Conservation (phyloP, 2,113 vertebrate species). For the Ascaphus truei region DNA sequence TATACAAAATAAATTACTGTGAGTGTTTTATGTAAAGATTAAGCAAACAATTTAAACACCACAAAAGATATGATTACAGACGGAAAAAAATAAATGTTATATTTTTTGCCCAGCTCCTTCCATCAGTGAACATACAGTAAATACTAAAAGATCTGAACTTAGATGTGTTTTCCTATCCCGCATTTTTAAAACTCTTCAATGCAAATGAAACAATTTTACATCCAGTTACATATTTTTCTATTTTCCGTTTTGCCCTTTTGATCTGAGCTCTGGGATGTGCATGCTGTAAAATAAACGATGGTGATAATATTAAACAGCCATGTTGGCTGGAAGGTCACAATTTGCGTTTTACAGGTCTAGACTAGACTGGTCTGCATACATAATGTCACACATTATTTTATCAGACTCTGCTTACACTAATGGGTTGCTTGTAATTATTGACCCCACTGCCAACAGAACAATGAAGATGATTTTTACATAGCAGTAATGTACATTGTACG, state of each 20-base stretch:
- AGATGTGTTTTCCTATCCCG: background rate
- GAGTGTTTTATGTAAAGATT: too few species aligned
- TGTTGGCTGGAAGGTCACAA: slow-evolving; percentile 24
- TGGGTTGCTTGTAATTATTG: slow-evolving; percentile 20
- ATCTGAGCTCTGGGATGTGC: slow-evolving; percentile 9
- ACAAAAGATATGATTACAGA: too few species aligned
- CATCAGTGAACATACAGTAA: background rate
- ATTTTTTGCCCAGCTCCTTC: too few species aligned
- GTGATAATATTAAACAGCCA: slow-evolving; percentile 22
- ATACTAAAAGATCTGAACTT: background rate
- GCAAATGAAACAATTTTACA: slow-evolving; percentile 8
- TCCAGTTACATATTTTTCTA: slow-evolving; percentile 2
- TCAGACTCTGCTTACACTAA: slow-evolving; percentile 2
- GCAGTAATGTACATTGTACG: slow-evolving; percentile 10
- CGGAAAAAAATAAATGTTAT: too few species aligned
- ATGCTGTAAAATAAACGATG: slow-evolving; percentile 25
- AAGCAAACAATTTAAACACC: too few species aligned
- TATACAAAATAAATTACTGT: too few species aligned
- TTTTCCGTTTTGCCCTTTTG: background rate
- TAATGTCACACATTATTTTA: slow-evolving; percentile 22
- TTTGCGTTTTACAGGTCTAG: slow-evolving; percentile 16
- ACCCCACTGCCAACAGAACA: slow-evolving; percentile 27
- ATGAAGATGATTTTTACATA: slow-evolving; percentile 29
- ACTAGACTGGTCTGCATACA: slow-evolving; percentile 10
- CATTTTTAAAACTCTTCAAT: background rate